These are phyloP conservation scores for Mesochorus sp. DNA, from an alignment of 2,888 invertebrate species.

Conservation along the genomic window DNA sequence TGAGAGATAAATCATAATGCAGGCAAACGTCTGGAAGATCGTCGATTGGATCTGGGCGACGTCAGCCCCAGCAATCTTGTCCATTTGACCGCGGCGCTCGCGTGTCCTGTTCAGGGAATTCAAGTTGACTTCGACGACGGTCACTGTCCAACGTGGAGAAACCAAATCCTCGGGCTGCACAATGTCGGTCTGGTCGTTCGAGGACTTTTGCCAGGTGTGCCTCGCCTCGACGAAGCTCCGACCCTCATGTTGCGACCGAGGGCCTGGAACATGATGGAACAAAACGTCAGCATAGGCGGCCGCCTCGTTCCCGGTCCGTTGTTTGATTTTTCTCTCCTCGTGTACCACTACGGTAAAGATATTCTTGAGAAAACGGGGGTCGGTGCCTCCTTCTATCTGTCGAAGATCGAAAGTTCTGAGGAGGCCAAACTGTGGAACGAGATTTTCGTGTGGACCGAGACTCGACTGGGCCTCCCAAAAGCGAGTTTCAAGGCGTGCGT, in stretches of 20 bases:
- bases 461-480: constrained; percentile 83
- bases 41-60: constrained; percentile 87
- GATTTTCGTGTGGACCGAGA: constrained; percentile 86
- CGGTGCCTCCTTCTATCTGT: constrained; percentile 89
- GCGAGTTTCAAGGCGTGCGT: constrained; percentile 89
- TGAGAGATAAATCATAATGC: no score
- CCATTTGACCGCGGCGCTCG: constrained; percentile 84
- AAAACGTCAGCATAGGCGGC: constrained; percentile 85
- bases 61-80: constrained; percentile 85
- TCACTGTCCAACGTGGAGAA: constrained; percentile 88
- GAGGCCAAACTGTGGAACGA: constrained; percentile 89
- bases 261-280: constrained; percentile 90
- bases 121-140: constrained; percentile 89
- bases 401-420: constrained; percentile 86
- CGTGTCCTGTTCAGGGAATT: constrained; percentile 84
- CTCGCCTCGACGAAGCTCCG: constrained; percentile 84
- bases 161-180: constrained; percentile 86
- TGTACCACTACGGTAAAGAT: constrained; percentile 86
- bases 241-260: constrained; percentile 87
- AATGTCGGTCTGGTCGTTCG: constrained; percentile 85
- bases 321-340: constrained; percentile 87
- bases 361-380: constrained; percentile 83
- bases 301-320: constrained; percentile 86
- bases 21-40: constrained; percentile 73
- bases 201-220: constrained; percentile 83